Percentiles rank a stretch among this genome's conserved stretches.
phyloP scores from a whole-genome alignment of 2,888 invertebrate genomes.

The Yponomeuta plumbellus region DNA sequence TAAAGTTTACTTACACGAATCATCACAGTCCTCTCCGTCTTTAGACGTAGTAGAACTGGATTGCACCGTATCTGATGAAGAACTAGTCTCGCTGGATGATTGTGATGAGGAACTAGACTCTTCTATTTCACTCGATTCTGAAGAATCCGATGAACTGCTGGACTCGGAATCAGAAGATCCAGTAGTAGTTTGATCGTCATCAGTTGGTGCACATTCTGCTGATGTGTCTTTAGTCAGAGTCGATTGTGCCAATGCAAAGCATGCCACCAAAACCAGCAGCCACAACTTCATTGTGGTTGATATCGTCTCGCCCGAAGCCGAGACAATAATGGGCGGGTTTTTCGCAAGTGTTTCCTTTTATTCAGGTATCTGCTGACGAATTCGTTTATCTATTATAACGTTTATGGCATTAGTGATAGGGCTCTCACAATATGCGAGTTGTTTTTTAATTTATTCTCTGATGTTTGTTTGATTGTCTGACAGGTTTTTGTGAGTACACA shows the following conservation, averaged over 20 bases:
- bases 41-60: not conserved
- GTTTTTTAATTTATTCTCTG: not conserved
- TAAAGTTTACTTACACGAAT: not conserved
- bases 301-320: not conserved
- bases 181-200: not conserved
- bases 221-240: not conserved
- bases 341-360: not conserved
- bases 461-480: not conserved
- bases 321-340: not conserved
- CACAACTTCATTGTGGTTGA: not conserved
- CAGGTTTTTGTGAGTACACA: not conserved
- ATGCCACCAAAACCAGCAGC: not conserved
- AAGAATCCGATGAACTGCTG: not conserved
- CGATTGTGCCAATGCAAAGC: not conserved
- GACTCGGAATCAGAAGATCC: not conserved
- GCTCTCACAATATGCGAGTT: not conserved
- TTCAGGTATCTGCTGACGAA: not conserved
- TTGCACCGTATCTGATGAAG: not conserved
- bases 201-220: not conserved
- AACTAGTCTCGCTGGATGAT: not conserved
- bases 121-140: not conserved
- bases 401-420: not conserved
- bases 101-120: not conserved
- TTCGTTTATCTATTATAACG: not conserved
- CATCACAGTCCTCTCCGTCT: not conserved